Conservation (phyloP, 35 echinoderm and acorn worm genomes). For the Acanthaster planci region DNA sequence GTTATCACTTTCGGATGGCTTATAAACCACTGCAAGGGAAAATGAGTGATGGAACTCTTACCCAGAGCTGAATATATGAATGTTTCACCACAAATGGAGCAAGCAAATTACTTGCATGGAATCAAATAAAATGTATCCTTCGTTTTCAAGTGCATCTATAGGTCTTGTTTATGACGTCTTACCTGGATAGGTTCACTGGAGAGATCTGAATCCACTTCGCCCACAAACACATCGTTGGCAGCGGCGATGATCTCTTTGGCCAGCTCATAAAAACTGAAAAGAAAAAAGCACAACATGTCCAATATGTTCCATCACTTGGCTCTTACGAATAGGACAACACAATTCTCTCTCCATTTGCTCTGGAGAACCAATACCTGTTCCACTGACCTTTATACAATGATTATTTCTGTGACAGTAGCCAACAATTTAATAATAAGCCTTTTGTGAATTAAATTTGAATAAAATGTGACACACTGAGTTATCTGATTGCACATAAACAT, state of each 20-base stretch:
- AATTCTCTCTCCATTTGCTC: no score
- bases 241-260: slow-evolving; percentile 56
- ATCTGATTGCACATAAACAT: no score
- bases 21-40: no score
- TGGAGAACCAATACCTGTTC: no score
- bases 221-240: slow-evolving; percentile 50
- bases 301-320: no score
- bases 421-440: no score
- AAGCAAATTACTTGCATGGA: background rate
- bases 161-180: background rate
- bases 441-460: no score
- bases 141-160: background rate
- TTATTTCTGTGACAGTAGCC: no score
- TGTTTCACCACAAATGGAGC: background rate
- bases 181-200: slow-evolving; percentile 76
- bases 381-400: no score
- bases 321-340: no score
- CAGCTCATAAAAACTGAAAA: slow-evolving; percentile 80
- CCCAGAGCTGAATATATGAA: background rate
- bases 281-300: slow-evolving; percentile 21
- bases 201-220: slow-evolving; percentile 73
- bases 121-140: background rate
- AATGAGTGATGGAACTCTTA: background rate
- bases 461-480: no score
- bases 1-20: no score